Conservation (phyloP, 2,888 invertebrate species). For the Cosmia pyralina region DNA sequence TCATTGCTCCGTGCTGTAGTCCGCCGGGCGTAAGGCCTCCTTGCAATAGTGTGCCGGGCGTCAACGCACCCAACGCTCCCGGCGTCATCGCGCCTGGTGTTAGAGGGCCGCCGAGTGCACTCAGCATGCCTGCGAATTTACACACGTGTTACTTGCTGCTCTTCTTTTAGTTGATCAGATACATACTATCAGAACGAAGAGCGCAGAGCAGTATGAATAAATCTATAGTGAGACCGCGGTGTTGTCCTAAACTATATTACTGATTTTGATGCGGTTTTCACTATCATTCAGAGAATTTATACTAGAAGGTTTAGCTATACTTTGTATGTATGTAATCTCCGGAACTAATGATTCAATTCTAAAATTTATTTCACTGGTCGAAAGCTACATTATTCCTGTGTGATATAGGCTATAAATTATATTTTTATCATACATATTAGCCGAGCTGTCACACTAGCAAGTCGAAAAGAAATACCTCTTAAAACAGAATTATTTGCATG, state of each 20-base stretch:
- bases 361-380: no score
- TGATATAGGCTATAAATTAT: no score
- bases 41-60: constrained; percentile 72
- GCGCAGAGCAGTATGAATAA: not conserved
- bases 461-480: no score
- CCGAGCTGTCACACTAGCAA: no score
- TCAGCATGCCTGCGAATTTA: constrained; percentile 70
- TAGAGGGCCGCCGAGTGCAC: constrained; percentile 78
- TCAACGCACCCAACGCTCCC: constrained; percentile 70
- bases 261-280: not conserved
- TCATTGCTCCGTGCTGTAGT: constrained; percentile 80
- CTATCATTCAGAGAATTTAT: not conserved
- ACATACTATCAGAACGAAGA: not conserved
- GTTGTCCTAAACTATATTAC: no score
- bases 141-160: not conserved
- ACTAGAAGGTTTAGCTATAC: no score
- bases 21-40: constrained; percentile 82
- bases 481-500: no score
- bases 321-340: no score
- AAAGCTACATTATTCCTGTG: no score
- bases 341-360: no score
- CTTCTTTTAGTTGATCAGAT: not conserved
- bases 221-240: not conserved
- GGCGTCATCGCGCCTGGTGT: constrained; percentile 79
- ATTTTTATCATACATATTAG: no score